Evolutionary conservation across 2,888 invertebrate species (phyloP).

Genomic region (Oscheius sp.): DNA sequence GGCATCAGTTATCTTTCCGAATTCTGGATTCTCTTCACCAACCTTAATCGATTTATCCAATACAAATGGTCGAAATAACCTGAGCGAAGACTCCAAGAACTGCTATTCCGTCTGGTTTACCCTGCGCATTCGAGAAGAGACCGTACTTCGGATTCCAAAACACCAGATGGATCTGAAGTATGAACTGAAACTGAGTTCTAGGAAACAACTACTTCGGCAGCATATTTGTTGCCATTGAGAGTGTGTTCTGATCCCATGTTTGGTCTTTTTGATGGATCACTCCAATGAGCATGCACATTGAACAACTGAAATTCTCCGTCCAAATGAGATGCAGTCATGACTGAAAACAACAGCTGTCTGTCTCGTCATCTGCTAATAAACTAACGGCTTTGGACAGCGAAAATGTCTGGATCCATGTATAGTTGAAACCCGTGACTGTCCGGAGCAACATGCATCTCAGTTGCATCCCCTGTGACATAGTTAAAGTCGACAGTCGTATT

Average conservation of each 20-base stretch:
- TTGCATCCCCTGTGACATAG: constrained; percentile 33
- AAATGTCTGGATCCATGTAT: constrained; percentile 34
- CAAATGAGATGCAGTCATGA: constrained; percentile 31
- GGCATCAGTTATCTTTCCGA: constrained; percentile 26
- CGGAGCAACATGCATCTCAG: constrained; percentile 32
- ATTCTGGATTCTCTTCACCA: constrained; percentile 25
- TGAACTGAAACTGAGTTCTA: background rate
- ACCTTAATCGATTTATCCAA: constrained; percentile 11
- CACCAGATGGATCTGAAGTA: constrained; percentile 66
- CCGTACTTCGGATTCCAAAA: constrained; percentile 68
- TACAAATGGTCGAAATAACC: constrained; percentile 36
- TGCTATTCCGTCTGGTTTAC: constrained; percentile 66
- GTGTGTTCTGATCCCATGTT: constrained; percentile 69
- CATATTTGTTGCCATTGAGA: constrained; percentile 59
- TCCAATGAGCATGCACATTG: constrained; percentile 70
- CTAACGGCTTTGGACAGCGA: constrained; percentile 27
- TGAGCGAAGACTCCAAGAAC: constrained; percentile 68
- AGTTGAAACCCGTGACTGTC: constrained; percentile 32
- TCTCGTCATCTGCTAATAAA: background rate
- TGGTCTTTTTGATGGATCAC: constrained; percentile 45
- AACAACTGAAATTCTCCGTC: constrained; percentile 28
- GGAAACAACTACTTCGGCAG: constrained; percentile 53
- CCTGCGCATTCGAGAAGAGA: constrained; percentile 61
- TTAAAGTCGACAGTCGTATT: constrained; percentile 22
- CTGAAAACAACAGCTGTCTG: constrained; percentile 2